These are phyloP conservation scores for Zaprionus vittiger DNA, from an alignment of 1,140 invertebrate genomes.

Conservation along the genomic window DNA sequence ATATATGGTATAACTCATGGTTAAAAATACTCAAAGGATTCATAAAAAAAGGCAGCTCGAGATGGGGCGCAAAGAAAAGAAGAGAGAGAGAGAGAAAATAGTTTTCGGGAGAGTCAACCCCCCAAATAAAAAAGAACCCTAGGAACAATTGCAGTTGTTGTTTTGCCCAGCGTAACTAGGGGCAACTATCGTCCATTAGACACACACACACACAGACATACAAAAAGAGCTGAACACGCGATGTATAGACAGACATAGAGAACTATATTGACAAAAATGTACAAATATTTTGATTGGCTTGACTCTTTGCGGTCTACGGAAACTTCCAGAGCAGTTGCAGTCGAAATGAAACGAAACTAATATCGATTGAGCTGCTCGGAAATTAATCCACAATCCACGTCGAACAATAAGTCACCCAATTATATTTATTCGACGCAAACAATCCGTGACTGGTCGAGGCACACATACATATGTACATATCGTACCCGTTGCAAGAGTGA, in stretches of 20 bases:
- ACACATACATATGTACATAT: slow-evolving; percentile 13
- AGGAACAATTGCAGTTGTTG: slow-evolving; percentile 37
- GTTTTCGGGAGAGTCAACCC: slow-evolving; percentile 9
- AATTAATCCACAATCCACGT: slow-evolving; percentile 41
- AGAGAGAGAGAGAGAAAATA: slow-evolving; percentile 9
- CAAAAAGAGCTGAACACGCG: slow-evolving; percentile 6
- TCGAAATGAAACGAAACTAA: slow-evolving; percentile 31
- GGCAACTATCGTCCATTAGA: slow-evolving; percentile 56
- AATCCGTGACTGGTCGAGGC: slow-evolving; percentile 33
- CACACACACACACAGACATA: slow-evolving; percentile 23
- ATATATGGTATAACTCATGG: slow-evolving; percentile 64
- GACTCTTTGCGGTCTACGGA: slow-evolving; percentile 1
- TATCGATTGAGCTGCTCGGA: slow-evolving; percentile 63
- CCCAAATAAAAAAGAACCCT: background rate
- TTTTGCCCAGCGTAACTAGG: slow-evolving; percentile 65
- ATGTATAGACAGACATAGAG: background rate
- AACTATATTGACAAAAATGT: slow-evolving; percentile 30
- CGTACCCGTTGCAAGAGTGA: background rate
- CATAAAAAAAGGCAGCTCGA: slow-evolving; percentile 53
- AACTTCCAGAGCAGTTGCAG: slow-evolving; percentile 22
- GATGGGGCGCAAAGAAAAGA: background rate
- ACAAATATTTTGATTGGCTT: slow-evolving; percentile 39
- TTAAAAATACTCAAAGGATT: slow-evolving; percentile 78
- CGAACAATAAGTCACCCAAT: slow-evolving; percentile 58
- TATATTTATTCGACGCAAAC: slow-evolving; percentile 41